A percentile compares a stretch with the other conserved stretches of the same genome.
These are phyloP conservation scores for Stomorhina lunata DNA, from an alignment of 2,888 invertebrate genomes.

Conservation along the genomic window DNA sequence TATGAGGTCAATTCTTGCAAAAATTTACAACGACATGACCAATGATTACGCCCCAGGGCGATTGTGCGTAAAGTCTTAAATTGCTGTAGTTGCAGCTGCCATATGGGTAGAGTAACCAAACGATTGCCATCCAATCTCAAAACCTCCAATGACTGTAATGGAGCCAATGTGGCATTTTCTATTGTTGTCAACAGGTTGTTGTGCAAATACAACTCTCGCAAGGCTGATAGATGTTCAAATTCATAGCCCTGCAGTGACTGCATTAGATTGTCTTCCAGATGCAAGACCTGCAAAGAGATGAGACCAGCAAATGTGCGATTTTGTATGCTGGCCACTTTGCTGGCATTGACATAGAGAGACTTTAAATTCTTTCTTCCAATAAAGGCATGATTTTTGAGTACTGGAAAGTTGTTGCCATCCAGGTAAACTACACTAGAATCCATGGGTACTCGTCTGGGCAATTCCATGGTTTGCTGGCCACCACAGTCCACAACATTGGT, in stretches of 20 bases:
- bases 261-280: constrained; percentile 91
- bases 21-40: constrained; percentile 95
- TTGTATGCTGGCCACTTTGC: constrained; percentile 91
- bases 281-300: constrained; percentile 89
- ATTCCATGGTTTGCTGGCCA: constrained; percentile 87
- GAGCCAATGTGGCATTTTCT: constrained; percentile 89
- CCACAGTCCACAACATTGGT: constrained; percentile 96
- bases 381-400: constrained; percentile 93
- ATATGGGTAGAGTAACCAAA: constrained; percentile 89
- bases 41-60: constrained; percentile 88
- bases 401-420: constrained; percentile 93
- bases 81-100: constrained; percentile 82
- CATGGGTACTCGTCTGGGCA: constrained; percentile 95
- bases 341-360: constrained; percentile 91
- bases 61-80: constrained; percentile 79
- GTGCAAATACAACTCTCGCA: constrained; percentile 91
- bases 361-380: constrained; percentile 95
- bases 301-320: constrained; percentile 95
- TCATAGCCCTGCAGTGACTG: constrained; percentile 91
- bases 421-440: constrained; percentile 96
- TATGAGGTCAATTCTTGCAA: constrained; percentile 91
- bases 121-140: constrained; percentile 92
- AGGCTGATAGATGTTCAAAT: constrained; percentile 89
- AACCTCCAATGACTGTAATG: constrained; percentile 89
- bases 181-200: constrained; percentile 91